Evolutionary conservation across 2,888 invertebrate genomes (phyloP), one percentile per base, ranked within the genome.

Genomic region (Neoascia interrupta): DNA sequence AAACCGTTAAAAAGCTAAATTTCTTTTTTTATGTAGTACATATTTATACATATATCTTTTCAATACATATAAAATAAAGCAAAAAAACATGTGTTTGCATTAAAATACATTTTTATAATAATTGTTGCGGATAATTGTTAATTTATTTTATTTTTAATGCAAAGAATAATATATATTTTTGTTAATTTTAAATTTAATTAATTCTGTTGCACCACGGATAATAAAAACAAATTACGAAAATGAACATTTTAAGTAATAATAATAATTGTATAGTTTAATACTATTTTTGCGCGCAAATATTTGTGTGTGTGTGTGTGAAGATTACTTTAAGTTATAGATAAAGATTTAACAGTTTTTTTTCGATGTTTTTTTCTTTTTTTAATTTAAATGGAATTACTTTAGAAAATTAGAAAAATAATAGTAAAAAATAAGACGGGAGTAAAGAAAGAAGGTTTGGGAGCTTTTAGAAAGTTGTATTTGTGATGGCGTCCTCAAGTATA

Each of bases 1-100:
- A 72, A 60, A 72, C n/a, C 58, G 53, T 76, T 76, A 72, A 76
- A 76, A 76, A 76, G 76, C 76, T 76, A 64, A 58, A 31, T 31
- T 6, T 3, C n/a, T 3, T 6, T 64, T 45, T 58, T 76, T 39
- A 47, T 76, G 49, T 60, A 64, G 49, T 56, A 36, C 54, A 61
- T 61, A 45, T 61, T 23, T 37, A 49, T 19, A 56, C 45, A 53
- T 37, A 73, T 54, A 60, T 36, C n/a, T n/a, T n/a, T n/a, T n/a
- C n/a, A 56, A 31, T 56, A 49, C 19, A 26, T 54, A 16, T 49
- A 41, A n/a, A 21, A 21, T 47, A 13, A 18, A 28, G n/a, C 28
- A 37, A 34, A 56, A 28, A 58, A 49, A 56, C 58, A 70, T 47
- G 58, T 66, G 76, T 64, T 76, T 76, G 70, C 70, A 70, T 70